A percentile compares a stretch with the other conserved stretches of the same genome.
Evolutionary conservation across 2,113 vertebrate species (phyloP).

Genomic region (Ciconia maguari): DNA sequence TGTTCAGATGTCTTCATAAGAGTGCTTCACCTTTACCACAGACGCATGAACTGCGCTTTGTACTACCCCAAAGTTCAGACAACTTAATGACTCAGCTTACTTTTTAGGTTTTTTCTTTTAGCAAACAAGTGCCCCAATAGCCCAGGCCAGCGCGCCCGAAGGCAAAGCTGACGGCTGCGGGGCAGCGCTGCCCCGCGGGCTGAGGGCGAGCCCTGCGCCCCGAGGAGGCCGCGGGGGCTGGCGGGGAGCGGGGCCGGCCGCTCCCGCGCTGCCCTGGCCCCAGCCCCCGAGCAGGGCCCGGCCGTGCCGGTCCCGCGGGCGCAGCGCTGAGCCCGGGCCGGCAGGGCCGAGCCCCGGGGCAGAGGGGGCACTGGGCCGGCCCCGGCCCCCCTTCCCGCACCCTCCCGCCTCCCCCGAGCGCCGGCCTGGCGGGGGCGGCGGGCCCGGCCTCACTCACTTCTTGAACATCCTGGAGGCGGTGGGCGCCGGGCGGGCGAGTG

Average conservation of each 20-base stretch:
- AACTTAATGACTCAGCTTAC: background rate
- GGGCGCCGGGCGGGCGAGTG: background rate
- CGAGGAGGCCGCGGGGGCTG: background rate
- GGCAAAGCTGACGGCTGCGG: background rate
- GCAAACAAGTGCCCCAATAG: background rate
- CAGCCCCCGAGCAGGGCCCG: too few species aligned
- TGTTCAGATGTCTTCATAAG: fast-evolving
- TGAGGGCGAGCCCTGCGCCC: background rate
- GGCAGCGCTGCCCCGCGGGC: background rate
- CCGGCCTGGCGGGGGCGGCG: background rate
- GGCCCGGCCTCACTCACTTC: slow-evolving; percentile 13
- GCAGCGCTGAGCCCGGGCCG: background rate
- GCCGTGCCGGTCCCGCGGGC: too few species aligned
- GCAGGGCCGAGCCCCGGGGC: background rate
- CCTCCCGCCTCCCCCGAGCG: too few species aligned
- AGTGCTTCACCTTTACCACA: background rate
- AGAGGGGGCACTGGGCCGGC: background rate
- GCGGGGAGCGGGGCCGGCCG: too few species aligned
- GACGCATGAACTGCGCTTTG: fast-evolving
- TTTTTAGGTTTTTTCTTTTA: too few species aligned
- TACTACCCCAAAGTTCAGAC: background rate
- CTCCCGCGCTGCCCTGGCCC: too few species aligned
- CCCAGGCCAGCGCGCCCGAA: background rate
- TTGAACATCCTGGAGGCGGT: slow-evolving; percentile 56
- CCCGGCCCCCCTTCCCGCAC: background rate